Percentiles rank a stretch among this genome's conserved stretches.
phyloP scores from a whole-genome alignment of 2,113 vertebrate species.

The Xenopus borealis region DNA sequence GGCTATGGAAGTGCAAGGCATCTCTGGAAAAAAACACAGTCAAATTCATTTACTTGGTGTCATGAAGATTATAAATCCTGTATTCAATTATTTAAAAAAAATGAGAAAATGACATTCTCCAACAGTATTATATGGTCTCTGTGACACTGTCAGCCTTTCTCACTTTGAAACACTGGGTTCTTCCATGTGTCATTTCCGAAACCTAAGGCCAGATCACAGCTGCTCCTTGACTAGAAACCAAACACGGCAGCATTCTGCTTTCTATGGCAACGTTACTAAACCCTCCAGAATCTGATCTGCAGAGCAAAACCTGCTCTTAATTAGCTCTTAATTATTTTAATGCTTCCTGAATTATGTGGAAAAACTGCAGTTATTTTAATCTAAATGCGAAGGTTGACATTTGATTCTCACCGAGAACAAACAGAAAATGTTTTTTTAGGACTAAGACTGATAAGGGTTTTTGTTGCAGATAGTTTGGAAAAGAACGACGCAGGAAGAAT shows the following conservation, averaged over 20 bases:
- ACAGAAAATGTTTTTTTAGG: not conserved
- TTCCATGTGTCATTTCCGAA: constrained; percentile 51
- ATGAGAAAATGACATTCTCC: constrained; percentile 61
- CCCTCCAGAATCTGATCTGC: constrained; percentile 72
- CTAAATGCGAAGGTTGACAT: constrained; percentile 63
- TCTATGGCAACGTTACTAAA: constrained; percentile 60
- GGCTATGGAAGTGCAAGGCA: constrained; percentile 37
- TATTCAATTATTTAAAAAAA: constrained; percentile 55
- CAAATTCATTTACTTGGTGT: constrained; percentile 52
- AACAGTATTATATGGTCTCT: constrained; percentile 60
- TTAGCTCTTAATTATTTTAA: constrained; percentile 88
- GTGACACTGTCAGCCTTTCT: constrained; percentile 55
- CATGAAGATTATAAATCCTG: constrained; percentile 51
- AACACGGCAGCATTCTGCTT: constrained; percentile 54
- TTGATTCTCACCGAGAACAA: constrained; percentile 49
- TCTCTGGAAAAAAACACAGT: constrained; percentile 51
- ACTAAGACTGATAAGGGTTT: too few relatives aligned
- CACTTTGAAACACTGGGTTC: constrained; percentile 44
- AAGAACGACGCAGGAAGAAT: too few relatives aligned
- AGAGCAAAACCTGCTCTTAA: constrained; percentile 77
- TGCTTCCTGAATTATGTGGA: constrained; percentile 60
- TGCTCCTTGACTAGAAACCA: constrained; percentile 56
- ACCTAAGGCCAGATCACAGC: constrained; percentile 53
- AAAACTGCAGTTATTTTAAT: constrained; percentile 64
- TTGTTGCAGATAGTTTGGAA: too few relatives aligned